A percentile compares a stretch with the other conserved stretches of the same genome.
phyloP scores from a whole-genome alignment of 2,797 vertebrate genomes.

The Syndactyla subalaris region DNA sequence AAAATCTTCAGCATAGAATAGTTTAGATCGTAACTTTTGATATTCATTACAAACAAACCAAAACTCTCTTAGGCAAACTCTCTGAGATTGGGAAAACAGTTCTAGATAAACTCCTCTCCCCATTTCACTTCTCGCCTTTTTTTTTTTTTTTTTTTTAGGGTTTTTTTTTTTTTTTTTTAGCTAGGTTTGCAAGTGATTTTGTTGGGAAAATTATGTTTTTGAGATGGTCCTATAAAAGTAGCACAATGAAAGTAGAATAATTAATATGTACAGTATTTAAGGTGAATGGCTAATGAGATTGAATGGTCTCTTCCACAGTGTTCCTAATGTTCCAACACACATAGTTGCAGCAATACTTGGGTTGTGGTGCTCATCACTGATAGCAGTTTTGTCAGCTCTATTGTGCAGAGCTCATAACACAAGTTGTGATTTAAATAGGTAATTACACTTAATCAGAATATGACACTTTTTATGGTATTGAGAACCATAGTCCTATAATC shows the following conservation, averaged over 20 bases:
- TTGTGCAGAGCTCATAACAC: neutral
- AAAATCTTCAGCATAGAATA: neutral
- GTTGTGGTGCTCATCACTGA: neutral
- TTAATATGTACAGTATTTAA: neutral
- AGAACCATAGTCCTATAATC: neutral
- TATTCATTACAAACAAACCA: neutral
- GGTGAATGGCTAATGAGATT: neutral
- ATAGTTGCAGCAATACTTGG: neutral
- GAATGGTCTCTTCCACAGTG: neutral
- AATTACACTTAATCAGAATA: neutral
- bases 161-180: neutral
- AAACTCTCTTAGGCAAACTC: neutral
- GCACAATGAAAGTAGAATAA: neutral
- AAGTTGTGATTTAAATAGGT: neutral
- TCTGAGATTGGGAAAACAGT: neutral
- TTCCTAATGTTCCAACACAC: neutral
- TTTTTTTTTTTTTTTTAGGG: neutral
- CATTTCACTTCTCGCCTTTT: neutral
- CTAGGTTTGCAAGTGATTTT: neutral
- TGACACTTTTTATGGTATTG: neutral
- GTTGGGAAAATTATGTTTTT: neutral
- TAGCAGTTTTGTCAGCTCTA: neutral
- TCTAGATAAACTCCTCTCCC: accelerated
- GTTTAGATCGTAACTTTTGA: neutral
- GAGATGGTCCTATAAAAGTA: neutral